phyloP scores from a whole-genome alignment of 1,140 invertebrate genomes.

The Ceratina calcarata region DNA sequence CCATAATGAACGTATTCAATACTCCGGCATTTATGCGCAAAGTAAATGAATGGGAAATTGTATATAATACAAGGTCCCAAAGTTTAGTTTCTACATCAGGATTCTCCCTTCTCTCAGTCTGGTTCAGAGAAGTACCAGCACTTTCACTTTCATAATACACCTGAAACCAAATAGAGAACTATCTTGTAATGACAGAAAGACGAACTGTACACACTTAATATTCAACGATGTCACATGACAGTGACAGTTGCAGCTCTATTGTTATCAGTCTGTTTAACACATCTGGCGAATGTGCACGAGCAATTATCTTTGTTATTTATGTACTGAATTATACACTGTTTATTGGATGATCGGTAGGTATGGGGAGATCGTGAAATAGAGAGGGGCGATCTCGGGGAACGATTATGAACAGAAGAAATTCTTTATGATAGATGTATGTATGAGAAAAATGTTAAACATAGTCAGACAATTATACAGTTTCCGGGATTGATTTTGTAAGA shows the following conservation, averaged over 20 bases:
- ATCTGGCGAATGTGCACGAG: background rate
- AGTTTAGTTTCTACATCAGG: constrained; percentile 38
- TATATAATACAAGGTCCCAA: constrained; percentile 27
- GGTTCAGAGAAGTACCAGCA: constrained; percentile 46
- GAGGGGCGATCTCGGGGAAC: background rate
- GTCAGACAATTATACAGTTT: constrained; percentile 37
- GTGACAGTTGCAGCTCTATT: too few relatives aligned
- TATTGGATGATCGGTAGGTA: too few relatives aligned
- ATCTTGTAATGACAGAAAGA: constrained; percentile 12
- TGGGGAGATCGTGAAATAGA: background rate
- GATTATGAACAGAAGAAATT: background rate
- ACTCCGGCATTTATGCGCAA: constrained; percentile 60
- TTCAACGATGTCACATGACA: too few relatives aligned
- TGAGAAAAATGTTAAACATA: background rate
- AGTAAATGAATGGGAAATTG: constrained; percentile 32
- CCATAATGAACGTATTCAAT: constrained; percentile 70
- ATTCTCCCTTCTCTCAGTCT: constrained; percentile 52
- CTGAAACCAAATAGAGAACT: constrained; percentile 51
- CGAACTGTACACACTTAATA: background rate
- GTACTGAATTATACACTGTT: background rate
- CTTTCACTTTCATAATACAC: constrained; percentile 50
- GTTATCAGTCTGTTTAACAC: too few relatives aligned
- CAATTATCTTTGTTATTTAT: background rate
- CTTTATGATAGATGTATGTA: background rate
- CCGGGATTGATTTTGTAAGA: constrained; percentile 63